These are phyloP conservation scores for Lates japonicus DNA, from an alignment of 2,797 vertebrate genomes.

Conservation along the genomic window DNA sequence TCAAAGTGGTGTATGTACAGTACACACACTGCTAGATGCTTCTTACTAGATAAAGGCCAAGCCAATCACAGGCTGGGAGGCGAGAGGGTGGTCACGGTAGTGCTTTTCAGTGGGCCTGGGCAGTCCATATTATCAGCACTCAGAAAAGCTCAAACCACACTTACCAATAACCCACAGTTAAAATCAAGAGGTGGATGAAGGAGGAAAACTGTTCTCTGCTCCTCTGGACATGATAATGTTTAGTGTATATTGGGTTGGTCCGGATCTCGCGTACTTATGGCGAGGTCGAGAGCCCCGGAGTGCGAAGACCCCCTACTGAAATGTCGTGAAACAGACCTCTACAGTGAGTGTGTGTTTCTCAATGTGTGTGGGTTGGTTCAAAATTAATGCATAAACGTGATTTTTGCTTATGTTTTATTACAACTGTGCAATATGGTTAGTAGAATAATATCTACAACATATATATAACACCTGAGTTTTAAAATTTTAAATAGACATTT, in stretches of 20 bases:
- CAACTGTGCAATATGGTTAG: neutral
- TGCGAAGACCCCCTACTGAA: neutral
- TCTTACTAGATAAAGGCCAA: slow-evolving; percentile 58
- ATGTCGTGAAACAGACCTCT: neutral
- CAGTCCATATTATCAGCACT: slow-evolving; percentile 37
- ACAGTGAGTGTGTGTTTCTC: neutral
- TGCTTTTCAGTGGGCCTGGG: slow-evolving; percentile 53
- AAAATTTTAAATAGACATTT: too few relatives aligned
- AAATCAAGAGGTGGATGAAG: slow-evolving; percentile 20
- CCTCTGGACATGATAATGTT: slow-evolving; percentile 38
- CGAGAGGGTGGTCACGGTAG: slow-evolving; percentile 41
- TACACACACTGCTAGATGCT: slow-evolving; percentile 40
- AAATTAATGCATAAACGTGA: neutral
- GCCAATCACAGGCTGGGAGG: slow-evolving; percentile 61
- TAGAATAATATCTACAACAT: neutral
- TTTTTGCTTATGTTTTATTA: slow-evolving; percentile 1
- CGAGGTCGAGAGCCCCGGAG: slow-evolving; percentile 32
- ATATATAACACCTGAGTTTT: too few relatives aligned
- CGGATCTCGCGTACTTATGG: slow-evolving; percentile 12
- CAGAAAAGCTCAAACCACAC: slow-evolving; percentile 36
- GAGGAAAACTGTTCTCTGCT: slow-evolving; percentile 22
- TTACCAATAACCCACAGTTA: slow-evolving; percentile 28
- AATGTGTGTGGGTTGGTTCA: neutral
- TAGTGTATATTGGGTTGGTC: slow-evolving; percentile 46
- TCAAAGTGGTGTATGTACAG: slow-evolving; percentile 46